Evolutionary conservation across 2,888 invertebrate species (phyloP).

Genomic region (Monopis laevigella): DNA sequence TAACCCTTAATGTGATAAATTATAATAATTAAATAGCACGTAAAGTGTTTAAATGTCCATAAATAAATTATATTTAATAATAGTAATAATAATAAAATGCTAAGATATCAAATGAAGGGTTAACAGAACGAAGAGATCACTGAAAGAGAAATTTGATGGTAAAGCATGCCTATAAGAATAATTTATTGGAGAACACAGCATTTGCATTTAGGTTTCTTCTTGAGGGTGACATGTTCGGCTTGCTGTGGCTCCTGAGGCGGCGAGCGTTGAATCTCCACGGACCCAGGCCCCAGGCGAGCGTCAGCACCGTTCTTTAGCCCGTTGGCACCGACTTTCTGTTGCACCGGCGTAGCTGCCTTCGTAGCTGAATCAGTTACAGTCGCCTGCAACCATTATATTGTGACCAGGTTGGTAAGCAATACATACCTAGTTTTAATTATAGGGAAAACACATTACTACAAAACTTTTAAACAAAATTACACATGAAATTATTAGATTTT

Average conservation of each 20-base stretch:
- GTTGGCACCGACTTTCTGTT: slow-evolving; percentile 24
- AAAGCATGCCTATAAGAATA: neutral
- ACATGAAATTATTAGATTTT: no score
- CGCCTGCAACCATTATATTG: slow-evolving; percentile 29
- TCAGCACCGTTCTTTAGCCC: slow-evolving; percentile 30
- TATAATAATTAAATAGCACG: no score
- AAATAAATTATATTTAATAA: no score
- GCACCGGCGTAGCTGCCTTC: slow-evolving; percentile 39
- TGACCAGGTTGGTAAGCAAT: no score
- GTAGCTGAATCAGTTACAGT: slow-evolving; percentile 47
- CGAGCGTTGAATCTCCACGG: slow-evolving; percentile 77
- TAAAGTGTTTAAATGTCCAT: no score
- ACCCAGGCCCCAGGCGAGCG: slow-evolving; percentile 62
- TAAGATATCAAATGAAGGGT: no score
- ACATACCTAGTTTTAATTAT: slow-evolving; percentile 11
- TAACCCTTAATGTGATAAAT: no score
- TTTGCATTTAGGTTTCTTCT: slow-evolving; percentile 95
- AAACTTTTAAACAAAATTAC: no score
- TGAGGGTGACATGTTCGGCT: slow-evolving; percentile 91
- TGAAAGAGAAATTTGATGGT: neutral
- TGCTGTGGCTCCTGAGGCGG: slow-evolving; percentile 82
- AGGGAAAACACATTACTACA: no score
- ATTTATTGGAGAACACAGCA: slow-evolving; percentile 95
- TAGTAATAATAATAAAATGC: no score
- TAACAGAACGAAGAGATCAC: no score